These are phyloP conservation scores for Drosophila monieri DNA, from an alignment of 2,888 invertebrate genomes.

Conservation along the genomic window DNA sequence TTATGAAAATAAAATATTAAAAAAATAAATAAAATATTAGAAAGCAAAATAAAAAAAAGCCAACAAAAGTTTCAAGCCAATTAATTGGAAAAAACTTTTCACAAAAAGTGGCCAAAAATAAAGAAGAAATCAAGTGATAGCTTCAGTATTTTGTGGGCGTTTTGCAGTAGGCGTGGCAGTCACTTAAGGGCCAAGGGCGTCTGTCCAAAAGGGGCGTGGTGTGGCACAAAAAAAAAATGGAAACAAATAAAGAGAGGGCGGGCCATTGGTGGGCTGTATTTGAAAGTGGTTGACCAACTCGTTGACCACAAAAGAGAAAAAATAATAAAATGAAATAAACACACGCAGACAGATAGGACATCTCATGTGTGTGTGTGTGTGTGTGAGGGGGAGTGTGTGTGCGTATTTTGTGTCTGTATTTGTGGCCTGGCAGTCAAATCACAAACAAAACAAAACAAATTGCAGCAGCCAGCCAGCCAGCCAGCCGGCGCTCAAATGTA, in stretches of 20 bases:
- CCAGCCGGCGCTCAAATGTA: conserved; percentile 68
- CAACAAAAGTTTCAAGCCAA: too few species aligned
- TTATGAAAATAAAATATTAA: too few species aligned
- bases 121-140: not conserved
- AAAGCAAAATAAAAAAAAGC: too few species aligned
- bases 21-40: too few species aligned
- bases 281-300: conserved; percentile 83
- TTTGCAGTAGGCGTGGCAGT: not conserved
- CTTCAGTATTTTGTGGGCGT: not conserved
- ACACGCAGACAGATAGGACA: conserved; percentile 31
- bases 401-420: conserved; percentile 19
- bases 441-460: conserved; percentile 75
- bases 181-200: not conserved
- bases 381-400: conserved; percentile 9
- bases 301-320: conserved; percentile 79
- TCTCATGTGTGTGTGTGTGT: conserved; percentile 6
- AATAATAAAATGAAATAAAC: conserved; percentile 70
- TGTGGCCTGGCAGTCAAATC: conserved; percentile 65
- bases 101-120: not conserved
- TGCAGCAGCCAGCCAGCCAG: conserved; percentile 40
- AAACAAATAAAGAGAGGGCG: conserved; percentile 1
- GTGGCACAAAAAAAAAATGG: conserved; percentile 1
- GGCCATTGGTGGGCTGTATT: conserved; percentile 56
- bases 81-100: too few species aligned
- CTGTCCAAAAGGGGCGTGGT: not conserved